Conservation (phyloP, 2,113 vertebrate species). For the Thamnophis sirtalis region DNA sequence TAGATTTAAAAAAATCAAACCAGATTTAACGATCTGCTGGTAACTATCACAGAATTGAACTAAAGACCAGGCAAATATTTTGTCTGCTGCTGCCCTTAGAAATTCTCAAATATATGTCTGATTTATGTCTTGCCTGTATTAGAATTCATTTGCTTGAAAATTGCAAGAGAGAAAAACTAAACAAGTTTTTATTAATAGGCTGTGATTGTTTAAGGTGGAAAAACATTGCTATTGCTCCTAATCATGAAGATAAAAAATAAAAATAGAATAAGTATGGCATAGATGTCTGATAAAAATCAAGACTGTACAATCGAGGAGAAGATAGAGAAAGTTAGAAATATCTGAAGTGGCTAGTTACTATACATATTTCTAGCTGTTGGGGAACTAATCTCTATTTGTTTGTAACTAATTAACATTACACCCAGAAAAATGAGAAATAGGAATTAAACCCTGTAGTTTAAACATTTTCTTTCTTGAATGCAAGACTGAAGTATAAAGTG, state of each 20-base stretch:
- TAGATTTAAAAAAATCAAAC: background rate
- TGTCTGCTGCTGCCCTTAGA: background rate
- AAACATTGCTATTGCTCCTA: background rate
- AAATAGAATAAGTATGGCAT: background rate
- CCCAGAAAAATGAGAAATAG: background rate
- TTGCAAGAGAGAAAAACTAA: background rate
- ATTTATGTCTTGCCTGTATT: background rate
- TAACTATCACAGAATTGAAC: background rate
- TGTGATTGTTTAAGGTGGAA: background rate
- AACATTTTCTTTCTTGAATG: background rate
- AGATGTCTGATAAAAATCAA: background rate
- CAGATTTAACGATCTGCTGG: background rate
- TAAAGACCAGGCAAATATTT: background rate
- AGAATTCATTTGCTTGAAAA: background rate
- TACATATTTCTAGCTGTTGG: background rate
- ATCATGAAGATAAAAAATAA: background rate
- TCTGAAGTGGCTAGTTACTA: background rate
- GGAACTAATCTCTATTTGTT: background rate
- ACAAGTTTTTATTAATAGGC: background rate
- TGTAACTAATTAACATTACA: background rate
- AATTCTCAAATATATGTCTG: background rate
- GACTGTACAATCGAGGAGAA: background rate
- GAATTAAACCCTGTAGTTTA: background rate
- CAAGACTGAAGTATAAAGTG: background rate
- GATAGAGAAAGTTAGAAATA: background rate